These are phyloP conservation scores for Calosoma granatense DNA, from an alignment of 1,140 invertebrate genomes.

Conservation along the genomic window DNA sequence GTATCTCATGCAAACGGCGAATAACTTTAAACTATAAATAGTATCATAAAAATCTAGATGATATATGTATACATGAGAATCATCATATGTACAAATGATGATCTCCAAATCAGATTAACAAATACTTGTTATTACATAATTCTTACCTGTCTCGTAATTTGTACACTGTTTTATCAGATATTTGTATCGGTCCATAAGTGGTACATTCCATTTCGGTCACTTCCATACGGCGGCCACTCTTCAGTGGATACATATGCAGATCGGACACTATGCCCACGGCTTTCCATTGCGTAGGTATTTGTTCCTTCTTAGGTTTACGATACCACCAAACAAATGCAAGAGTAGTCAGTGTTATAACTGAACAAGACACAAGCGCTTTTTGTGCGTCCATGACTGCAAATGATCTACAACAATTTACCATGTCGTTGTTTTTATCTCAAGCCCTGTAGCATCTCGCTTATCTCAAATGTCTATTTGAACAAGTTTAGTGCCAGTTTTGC, in stretches of 20 bases:
- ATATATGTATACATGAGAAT: too few relatives aligned
- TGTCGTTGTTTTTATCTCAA: too few relatives aligned
- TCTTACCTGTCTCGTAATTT: slow-evolving; percentile 29
- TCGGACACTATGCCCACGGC: slow-evolving; percentile 25
- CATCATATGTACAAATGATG: too few relatives aligned
- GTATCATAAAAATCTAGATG: too few relatives aligned
- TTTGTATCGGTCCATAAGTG: slow-evolving; percentile 22
- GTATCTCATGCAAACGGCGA: too few relatives aligned
- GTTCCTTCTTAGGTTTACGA: slow-evolving; percentile 13
- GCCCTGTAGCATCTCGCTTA: too few relatives aligned
- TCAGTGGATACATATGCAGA: slow-evolving; percentile 30
- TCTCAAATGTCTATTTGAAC: too few relatives aligned
- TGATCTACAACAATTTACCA: too few relatives aligned
- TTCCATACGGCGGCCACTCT: slow-evolving; percentile 28
- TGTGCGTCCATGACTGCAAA: slow-evolving; percentile 7
- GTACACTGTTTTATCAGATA: slow-evolving; percentile 17
- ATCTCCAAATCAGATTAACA: too few relatives aligned
- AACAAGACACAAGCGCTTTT: slow-evolving; percentile 11
- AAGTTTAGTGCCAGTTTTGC: too few relatives aligned
- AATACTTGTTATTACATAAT: too few relatives aligned
- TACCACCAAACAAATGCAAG: slow-evolving; percentile 8
- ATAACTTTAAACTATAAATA: too few relatives aligned
- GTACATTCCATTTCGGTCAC: slow-evolving; percentile 25
- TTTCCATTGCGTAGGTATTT: slow-evolving; percentile 25
- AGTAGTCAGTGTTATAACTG: slow-evolving; percentile 7